Evolutionary conservation across 2,113 vertebrate species (phyloP).

Genomic region (Coptodon rendalli): DNA sequence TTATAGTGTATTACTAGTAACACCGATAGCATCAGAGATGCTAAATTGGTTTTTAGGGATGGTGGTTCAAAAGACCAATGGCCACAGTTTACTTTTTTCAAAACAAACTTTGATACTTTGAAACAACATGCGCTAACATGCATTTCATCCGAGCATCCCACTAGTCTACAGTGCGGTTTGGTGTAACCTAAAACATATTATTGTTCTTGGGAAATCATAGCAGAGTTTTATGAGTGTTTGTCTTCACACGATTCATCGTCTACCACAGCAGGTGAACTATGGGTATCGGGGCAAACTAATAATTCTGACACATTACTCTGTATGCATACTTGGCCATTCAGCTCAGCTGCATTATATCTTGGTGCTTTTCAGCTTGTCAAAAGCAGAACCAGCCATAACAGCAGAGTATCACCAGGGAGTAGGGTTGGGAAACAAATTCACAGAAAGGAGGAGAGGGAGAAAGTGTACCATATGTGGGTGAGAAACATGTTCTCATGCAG

Average conservation of each 20-base stretch:
- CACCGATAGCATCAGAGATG: background rate
- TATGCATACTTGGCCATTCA: slow-evolving; percentile 23
- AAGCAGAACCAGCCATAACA: slow-evolving; percentile 82
- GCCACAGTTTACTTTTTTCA: background rate
- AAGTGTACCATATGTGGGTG: slow-evolving; percentile 67
- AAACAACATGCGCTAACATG: background rate
- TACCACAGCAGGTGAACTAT: slow-evolving; percentile 34
- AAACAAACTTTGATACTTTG: background rate
- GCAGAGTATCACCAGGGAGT: slow-evolving; percentile 57
- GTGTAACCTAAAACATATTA: background rate
- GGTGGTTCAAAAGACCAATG: background rate
- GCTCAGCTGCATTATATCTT: slow-evolving; percentile 86
- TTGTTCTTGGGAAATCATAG: background rate
- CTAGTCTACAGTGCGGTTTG: background rate
- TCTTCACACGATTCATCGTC: background rate
- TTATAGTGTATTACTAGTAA: background rate
- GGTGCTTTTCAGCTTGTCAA: slow-evolving; percentile 85
- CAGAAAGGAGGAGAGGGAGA: slow-evolving; percentile 46
- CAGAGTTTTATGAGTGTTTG: background rate
- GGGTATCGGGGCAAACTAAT: slow-evolving; percentile 21
- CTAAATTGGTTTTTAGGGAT: background rate
- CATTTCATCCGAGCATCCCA: background rate
- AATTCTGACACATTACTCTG: slow-evolving; percentile 36
- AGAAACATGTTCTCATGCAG: slow-evolving; percentile 67
- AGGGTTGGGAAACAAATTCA: slow-evolving; percentile 62